These are phyloP conservation scores for Drosophila maculinotata DNA, from an alignment of 2,888 invertebrate species.

Conservation along the genomic window DNA sequence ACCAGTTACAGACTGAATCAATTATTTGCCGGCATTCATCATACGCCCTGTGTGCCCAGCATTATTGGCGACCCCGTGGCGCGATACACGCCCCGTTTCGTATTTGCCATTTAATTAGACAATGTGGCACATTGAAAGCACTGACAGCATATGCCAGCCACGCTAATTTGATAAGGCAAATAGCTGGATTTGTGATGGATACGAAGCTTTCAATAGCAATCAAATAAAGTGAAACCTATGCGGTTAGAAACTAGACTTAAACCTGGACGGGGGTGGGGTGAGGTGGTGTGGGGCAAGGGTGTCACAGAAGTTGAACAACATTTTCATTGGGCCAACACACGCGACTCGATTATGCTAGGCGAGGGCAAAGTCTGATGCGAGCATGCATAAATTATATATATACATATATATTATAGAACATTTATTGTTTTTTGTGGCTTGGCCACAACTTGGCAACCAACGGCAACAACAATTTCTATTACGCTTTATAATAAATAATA, in stretches of 20 bases:
- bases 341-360: slow-evolving; percentile 49
- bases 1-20: background rate
- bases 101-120: slow-evolving; percentile 64
- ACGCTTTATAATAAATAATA: slow-evolving; percentile 71
- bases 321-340: slow-evolving; percentile 66
- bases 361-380: slow-evolving; percentile 39
- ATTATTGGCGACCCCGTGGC: slow-evolving; percentile 17
- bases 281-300: slow-evolving; percentile 28
- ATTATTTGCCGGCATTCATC: slow-evolving; percentile 22
- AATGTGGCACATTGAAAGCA: slow-evolving; percentile 44
- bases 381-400: slow-evolving; percentile 59
- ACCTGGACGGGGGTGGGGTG: no score
- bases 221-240: slow-evolving; percentile 20
- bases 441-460: slow-evolving; percentile 58
- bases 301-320: slow-evolving; percentile 63
- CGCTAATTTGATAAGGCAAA: slow-evolving; percentile 57
- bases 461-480: slow-evolving; percentile 40
- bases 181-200: background rate
- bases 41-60: slow-evolving; percentile 38
- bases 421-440: slow-evolving; percentile 34
- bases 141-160: slow-evolving; percentile 35
- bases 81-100: slow-evolving; percentile 57
- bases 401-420: slow-evolving; percentile 46
- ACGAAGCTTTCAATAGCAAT: slow-evolving; percentile 26
- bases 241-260: background rate